Conservation (phyloP, 2,888 invertebrate genomes). For the Lypha dubia region DNA sequence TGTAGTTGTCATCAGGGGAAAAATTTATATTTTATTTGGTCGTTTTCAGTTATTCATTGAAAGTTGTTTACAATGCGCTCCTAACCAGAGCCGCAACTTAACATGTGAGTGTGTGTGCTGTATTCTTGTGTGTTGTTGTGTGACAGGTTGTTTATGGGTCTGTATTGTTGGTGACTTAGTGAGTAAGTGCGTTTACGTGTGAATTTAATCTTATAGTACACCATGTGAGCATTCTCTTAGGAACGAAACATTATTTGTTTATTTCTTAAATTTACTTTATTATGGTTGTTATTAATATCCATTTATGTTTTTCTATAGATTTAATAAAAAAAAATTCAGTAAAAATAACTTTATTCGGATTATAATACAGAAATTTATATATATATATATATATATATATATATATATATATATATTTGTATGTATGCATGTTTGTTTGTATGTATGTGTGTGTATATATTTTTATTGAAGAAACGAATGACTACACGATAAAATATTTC, state of each 20-base stretch:
- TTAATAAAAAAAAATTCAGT: too few relatives aligned
- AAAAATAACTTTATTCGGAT: neutral
- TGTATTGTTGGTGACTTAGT: conserved; percentile 10
- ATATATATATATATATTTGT: too few relatives aligned
- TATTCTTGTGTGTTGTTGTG: too few relatives aligned
- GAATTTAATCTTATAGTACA: conserved; percentile 15
- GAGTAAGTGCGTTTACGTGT: conserved; percentile 22
- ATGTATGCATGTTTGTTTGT: too few relatives aligned
- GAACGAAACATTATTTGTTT: conserved; percentile 27
- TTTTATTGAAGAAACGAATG: too few relatives aligned
- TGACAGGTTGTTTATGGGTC: neutral
- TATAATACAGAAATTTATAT: too few relatives aligned
- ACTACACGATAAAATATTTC: too few relatives aligned
- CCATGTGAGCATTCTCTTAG: conserved; percentile 9
- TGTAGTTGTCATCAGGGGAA: conserved; percentile 71
- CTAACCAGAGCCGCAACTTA: conserved; percentile 32
- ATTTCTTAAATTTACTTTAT: conserved; percentile 22
- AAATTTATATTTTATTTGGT: conserved; percentile 73
- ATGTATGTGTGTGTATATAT: too few relatives aligned
- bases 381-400: too few relatives aligned
- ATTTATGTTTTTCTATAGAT: neutral
- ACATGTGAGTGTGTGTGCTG: neutral
- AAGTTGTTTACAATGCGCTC: conserved; percentile 41
- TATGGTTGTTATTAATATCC: neutral
- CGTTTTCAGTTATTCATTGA: conserved; percentile 73